These are phyloP conservation scores for Bombus superbus DNA, from an alignment of 1,140 invertebrate species.

Conservation along the genomic window DNA sequence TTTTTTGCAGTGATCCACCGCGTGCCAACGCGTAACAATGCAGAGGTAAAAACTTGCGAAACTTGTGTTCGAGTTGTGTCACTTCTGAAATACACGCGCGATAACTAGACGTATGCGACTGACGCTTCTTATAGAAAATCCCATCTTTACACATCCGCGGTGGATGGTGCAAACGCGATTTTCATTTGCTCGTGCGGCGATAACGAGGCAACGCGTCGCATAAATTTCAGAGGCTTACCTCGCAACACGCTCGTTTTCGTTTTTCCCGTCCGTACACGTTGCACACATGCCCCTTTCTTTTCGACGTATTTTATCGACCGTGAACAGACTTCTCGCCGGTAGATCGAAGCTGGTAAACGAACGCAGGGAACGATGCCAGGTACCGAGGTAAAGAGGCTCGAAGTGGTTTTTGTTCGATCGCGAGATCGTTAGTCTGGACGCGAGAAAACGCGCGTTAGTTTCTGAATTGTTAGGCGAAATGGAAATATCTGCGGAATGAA, in stretches of 20 bases:
- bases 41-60: no score
- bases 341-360: conserved; percentile 5
- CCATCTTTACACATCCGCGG: not conserved
- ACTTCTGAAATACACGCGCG: no score
- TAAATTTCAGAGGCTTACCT: conserved; percentile 30
- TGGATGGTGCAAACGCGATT: conserved; percentile 9
- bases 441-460: not conserved
- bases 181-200: conserved; percentile 40
- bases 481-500: not conserved
- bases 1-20: no score
- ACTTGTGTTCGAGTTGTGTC: no score
- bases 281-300: not conserved
- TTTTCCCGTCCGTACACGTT: conserved; percentile 6
- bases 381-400: no score
- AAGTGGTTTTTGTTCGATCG: no score
- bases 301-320: conserved; percentile 1
- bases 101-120: no score
- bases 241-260: conserved; percentile 34
- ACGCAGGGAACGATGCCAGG: not conserved
- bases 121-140: not conserved
- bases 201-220: conserved; percentile 35
- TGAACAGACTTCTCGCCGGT: not conserved
- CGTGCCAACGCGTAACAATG: no score
- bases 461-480: not conserved
- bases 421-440: not conserved